Base-by-base conservation (phyloP, 2,888 invertebrate species). In the Hybos culiciformis region DNA sequence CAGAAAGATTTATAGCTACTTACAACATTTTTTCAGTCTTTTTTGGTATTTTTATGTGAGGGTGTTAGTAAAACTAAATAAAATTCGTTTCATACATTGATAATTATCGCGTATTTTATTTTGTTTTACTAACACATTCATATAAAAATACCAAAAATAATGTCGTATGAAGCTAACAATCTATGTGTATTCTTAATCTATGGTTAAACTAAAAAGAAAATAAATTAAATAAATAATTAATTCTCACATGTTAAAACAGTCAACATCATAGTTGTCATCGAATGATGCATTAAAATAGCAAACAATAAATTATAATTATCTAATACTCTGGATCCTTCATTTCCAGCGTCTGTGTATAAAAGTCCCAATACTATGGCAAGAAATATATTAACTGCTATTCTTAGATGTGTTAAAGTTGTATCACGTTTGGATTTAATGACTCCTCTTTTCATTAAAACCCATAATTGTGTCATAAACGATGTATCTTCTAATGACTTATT, bases 181-280 rank as follows among this genome's bases (percentile, higher is more conserved):
- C n/a, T n/a, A n/a, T n/a, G n/a, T n/a, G n/a, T n/a, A n/a, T n/a
- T n/a, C n/a, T n/a, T n/a, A n/a, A n/a, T n/a, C n/a, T n/a, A n/a
- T n/a, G n/a, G n/a, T n/a, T n/a, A n/a, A n/a, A n/a, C n/a, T n/a
- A n/a, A n/a, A n/a, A n/a, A n/a, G n/a, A 9, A 4, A 21, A 14
- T 11, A 3, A 15, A 20, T 17, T 3, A 6, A 23, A 29, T 9
- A 17, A 21, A n/a, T n/a, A n/a, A n/a, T n/a, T n/a, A n/a, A n/a
- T n/a, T 72, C 82, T 75, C 67, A 87, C 87, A 87, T 11, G 86
- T 87, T 24, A 88, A 71, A 47, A 87, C 83, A 1, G 86, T 87
- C 17, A 88, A 70, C 87, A 88, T 87, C 85, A 87, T 87, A 1
- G 86, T 83, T 2, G 85, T 81, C 83, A 87, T 85, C 72, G 86